Evolutionary conservation across 2,888 invertebrate species (phyloP), one percentile per base, ranked within the genome.

Genomic region (Eilema griseolum): DNA sequence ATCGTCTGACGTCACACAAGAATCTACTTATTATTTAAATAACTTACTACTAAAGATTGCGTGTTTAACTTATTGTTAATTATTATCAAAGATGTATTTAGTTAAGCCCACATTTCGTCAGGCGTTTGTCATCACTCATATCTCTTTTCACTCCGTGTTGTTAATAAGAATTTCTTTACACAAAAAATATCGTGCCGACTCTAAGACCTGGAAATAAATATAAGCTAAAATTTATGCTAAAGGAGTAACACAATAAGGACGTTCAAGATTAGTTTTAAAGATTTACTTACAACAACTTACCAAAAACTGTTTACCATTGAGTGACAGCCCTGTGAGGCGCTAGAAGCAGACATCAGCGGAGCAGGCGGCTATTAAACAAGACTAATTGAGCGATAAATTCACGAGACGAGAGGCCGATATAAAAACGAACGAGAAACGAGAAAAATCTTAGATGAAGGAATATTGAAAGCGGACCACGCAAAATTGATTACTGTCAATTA

Each of bases 351-450:
- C 95, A 95, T 94, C 94, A 94, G 93, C 92, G 90, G 92, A 93
- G 94, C 94, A 92, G 94, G 94, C 94, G 90, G 94, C 95, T 95
- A 95, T 95, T 95, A 95, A 95, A 95, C 95, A 95, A 95, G 95
- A 95, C 95, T 95, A 95, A 95, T 95, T 95, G 95, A 95, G 95
- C 95, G 95, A 95, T 95, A 95, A 95, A 95, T 95, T 94, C 93
- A 91, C 89, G 89, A 92, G 93, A 91, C 92, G 92, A 90, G 93
- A 90, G 82, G 89, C 89, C 92, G 93, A 91, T 90, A 91, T 92
- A 94, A 94, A 93, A 93, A 93, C 92, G 91, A 87, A 88, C 88
- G 91, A 89, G 88, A 85, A 87, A 85, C 86, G 92, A 93, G 93
- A 90, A 91, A 91, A 92, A 91, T 89, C 90, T 87, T 86, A 89